A percentile compares a stretch with the other conserved stretches of the same genome.
Evolutionary conservation across 2,888 invertebrate genomes (phyloP).

Genomic region (Leptopilina syphax): DNA sequence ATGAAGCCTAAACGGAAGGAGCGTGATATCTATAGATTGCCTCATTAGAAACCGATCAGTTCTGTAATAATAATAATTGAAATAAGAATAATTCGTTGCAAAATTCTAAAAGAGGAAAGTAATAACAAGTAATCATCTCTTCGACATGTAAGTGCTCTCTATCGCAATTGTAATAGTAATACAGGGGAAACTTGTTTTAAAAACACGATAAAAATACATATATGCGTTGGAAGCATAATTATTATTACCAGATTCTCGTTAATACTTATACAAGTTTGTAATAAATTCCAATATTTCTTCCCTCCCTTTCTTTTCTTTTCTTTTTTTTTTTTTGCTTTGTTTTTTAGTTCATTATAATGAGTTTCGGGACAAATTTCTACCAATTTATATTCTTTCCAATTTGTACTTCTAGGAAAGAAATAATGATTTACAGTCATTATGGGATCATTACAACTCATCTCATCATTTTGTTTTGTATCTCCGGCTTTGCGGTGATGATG

Average conservation of each 20-base stretch:
- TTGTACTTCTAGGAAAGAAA: background rate
- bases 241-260: constrained; percentile 9
- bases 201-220: background rate
- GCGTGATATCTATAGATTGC: background rate
- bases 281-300: background rate
- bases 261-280: constrained; percentile 18
- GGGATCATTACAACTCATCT: constrained; percentile 2
- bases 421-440: constrained; percentile 19
- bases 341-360: constrained; percentile 9
- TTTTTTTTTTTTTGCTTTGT: background rate
- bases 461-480: background rate
- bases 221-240: background rate
- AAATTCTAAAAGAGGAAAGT: background rate
- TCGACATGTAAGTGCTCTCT: background rate
- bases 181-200: constrained; percentile 3
- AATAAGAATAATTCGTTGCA: background rate
- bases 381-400: background rate
- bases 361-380: constrained; percentile 6
- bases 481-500: background rate
- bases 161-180: constrained; percentile 13
- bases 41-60: constrained; percentile 12
- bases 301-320: background rate
- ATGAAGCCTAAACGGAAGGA: background rate
- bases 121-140: constrained; percentile 7
- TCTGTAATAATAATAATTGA: background rate